These are phyloP conservation scores for Panthera uncia DNA, from an alignment of 2,113 vertebrate species.

Conservation along the genomic window DNA sequence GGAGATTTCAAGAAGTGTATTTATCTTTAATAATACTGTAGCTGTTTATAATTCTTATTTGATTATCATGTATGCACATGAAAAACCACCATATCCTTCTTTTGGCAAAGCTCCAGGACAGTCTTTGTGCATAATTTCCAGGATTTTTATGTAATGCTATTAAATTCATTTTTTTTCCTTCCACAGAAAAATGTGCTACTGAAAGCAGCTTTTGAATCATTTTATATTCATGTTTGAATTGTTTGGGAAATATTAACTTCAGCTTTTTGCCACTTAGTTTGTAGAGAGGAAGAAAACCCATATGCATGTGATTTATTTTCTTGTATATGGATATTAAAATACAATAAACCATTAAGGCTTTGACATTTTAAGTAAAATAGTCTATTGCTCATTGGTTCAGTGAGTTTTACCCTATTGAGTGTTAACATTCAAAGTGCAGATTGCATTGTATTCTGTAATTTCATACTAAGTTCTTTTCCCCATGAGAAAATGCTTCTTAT, in stretches of 20 bases:
- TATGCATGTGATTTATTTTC: conserved; percentile 23
- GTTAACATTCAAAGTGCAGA: conserved; percentile 1
- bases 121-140: conserved; percentile 68
- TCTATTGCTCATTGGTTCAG: neutral
- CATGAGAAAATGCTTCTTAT: conserved; percentile 27
- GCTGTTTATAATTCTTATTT: conserved; percentile 43
- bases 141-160: conserved; percentile 70
- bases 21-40: conserved; percentile 43
- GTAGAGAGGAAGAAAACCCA: conserved; percentile 32
- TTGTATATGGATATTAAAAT: conserved; percentile 39
- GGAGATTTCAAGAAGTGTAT: conserved; percentile 37
- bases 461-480: conserved; percentile 7
- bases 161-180: conserved; percentile 54
- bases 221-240: conserved; percentile 60
- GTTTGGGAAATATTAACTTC: conserved; percentile 50
- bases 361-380: conserved; percentile 2
- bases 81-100: conserved; percentile 19
- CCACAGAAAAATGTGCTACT: conserved; percentile 40
- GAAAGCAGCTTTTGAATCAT: conserved; percentile 59
- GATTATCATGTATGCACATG: conserved; percentile 31
- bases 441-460: neutral
- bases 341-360: neutral
- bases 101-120: conserved; percentile 44
- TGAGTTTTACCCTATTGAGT: conserved; percentile 36
- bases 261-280: conserved; percentile 21